Evolutionary conservation across 2,888 invertebrate genomes (phyloP), one percentile per base, ranked within the genome.

Genomic region (Agriotes lineatus): DNA sequence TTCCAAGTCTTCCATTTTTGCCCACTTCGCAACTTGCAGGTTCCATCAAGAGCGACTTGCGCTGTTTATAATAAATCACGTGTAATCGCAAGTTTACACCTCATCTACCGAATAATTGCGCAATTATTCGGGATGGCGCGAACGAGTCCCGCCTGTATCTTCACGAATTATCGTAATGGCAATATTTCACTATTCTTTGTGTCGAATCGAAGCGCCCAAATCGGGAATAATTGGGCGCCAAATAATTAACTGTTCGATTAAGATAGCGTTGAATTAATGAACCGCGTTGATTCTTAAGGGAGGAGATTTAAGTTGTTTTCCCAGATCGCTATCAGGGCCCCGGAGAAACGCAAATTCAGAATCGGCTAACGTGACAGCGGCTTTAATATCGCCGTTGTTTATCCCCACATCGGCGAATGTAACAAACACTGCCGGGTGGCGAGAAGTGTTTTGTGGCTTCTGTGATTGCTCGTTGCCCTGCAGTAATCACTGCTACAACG

Each of bases 401-500:
- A 20, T n/a, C 20, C 48, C 5, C 12, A 48, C 6, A 30, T 16
- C 25, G 44, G 20, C 33, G 45, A 60, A 48, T 54, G 50, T 54
- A 62, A 42, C 62, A 54, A 62, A 62, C 50, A 62, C 20, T 37
- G 25, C 12, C 14, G 50, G 62, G 62, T 10, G 14, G 30, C n/a
- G 52, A 39, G 25, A 50, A 52, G 54, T 54, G 62, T 54, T 60
- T 60, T 52, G 62, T 54, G 62, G 62, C 25, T 62, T 62, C 39
- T 42, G 52, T 52, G 62, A 62, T 54, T 44, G 62, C 62, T 52
- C 62, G 62, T 52, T 62, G 62, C 39, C 52, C 62, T 54, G 14
- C 22, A 25, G 62, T 62, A 62, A 62, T 62, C 62, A 54, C 54
- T 33, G 52, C 54, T 62, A 50, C 50, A 62, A 54, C 62, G 62